Evolutionary conservation across 2,888 invertebrate genomes (phyloP), one percentile per base, ranked within the genome.

Genomic region (Dastarcus helophoroides): DNA sequence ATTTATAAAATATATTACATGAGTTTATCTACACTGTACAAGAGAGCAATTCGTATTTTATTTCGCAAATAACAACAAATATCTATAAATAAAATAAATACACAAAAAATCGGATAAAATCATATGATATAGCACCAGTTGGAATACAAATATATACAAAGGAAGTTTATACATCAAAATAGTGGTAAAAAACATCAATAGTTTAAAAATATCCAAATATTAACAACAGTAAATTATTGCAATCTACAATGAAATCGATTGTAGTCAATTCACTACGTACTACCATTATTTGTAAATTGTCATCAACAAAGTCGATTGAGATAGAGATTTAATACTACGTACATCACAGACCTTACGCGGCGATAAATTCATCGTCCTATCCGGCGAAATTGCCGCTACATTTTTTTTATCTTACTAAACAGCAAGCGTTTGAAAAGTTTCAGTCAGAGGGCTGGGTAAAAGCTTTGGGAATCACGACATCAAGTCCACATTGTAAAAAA

Each of bases 1-100:
- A 57, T 61, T 62, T 62, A 62, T 62, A 62, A 62, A 62, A 62
- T 62, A 62, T 62, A 55, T 60, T 62, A 62, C 62, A 62, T 58
- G 57, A 58, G 58, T n/a, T 53, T 62, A 62, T 62, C 62, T 62
- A 62, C 62, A 62, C 61, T 62, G 61, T 62, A 62, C 62, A 62
- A 51, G 56, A 29, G 25, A n/a, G n/a, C n/a, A n/a, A n/a, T n/a
- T n/a, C n/a, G n/a, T n/a, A n/a, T n/a, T n/a, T 50, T 43, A 47
- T 42, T 42, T 41, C 17, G 37, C 37, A 37, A 26, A 25, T 30
- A 29, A 33, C 32, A 41, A 33, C 26, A 54, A 50, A 47, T 50
- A 57, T 46, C 48, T 53, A 52, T 54, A 54, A 56, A 56, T 54
- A 44, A 56, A 40, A 50, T 49, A 48, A 50, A 44, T 50, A 52